These are phyloP conservation scores for Drosophila acutilabella DNA, from an alignment of 2,888 invertebrate species.

Conservation along the genomic window DNA sequence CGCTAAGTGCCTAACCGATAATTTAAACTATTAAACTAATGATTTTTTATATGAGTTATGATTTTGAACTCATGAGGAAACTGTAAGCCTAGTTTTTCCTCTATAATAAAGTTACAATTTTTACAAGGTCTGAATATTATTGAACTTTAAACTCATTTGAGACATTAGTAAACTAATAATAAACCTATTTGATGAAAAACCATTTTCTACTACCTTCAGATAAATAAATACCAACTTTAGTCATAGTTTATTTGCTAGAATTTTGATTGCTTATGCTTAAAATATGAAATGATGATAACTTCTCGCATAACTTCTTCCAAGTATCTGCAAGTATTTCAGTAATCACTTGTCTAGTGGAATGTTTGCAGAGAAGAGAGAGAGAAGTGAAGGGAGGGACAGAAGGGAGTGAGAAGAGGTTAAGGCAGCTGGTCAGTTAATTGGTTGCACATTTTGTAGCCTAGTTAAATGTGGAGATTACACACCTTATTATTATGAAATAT, in stretches of 20 bases:
- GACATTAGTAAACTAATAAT: too few species aligned
- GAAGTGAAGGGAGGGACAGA: neutral
- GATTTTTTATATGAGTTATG: too few species aligned
- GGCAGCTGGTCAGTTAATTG: constrained; percentile 51
- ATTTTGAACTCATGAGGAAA: too few species aligned
- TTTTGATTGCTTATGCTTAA: constrained; percentile 1
- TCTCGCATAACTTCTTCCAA: constrained; percentile 37
- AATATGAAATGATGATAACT: constrained; percentile 39
- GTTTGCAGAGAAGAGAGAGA: too few species aligned
- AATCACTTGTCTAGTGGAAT: constrained; percentile 10
- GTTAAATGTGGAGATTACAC: constrained; percentile 77
- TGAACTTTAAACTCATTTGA: too few species aligned
- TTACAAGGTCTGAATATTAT: too few species aligned
- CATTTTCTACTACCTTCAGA: neutral
- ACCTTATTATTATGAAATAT: constrained; percentile 81
- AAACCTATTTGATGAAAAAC: neutral
- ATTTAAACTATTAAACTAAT: too few species aligned
- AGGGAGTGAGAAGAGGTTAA: neutral
- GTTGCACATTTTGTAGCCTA: constrained; percentile 57
- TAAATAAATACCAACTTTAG: too few species aligned
- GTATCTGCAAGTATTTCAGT: constrained; percentile 53
- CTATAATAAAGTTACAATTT: too few species aligned
- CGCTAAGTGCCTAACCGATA: too few species aligned
- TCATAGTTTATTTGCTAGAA: neutral
- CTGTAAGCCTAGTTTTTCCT: too few species aligned